Evolutionary conservation across 1,140 invertebrate genomes (phyloP).

Genomic region (Drosophila bocqueti): DNA sequence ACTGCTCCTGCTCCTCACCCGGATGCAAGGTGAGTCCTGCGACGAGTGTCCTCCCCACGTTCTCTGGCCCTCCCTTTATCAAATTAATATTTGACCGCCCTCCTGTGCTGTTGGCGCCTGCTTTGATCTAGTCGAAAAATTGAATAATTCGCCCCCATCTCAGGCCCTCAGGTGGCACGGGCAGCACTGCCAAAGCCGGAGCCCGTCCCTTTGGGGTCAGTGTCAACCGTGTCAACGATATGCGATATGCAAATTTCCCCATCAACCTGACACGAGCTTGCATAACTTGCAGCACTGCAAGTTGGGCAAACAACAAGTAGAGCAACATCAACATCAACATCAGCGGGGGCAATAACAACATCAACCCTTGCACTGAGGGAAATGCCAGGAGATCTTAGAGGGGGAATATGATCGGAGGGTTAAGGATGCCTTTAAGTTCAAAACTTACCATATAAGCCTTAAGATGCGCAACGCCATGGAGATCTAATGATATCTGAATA

Average conservation of each 20-base stretch:
- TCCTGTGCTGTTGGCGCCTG: slow-evolving; percentile 11
- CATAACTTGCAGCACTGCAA: slow-evolving; percentile 63
- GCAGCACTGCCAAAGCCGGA: neutral
- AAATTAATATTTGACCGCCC: slow-evolving; percentile 36
- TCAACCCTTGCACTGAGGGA: neutral
- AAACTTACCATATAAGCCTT: too few relatives aligned
- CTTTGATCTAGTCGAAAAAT: slow-evolving; percentile 51
- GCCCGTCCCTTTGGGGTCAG: slow-evolving; percentile 53
- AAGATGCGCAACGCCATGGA: too few relatives aligned
- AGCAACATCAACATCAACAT: slow-evolving; percentile 14
- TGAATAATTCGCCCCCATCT: slow-evolving; percentile 26
- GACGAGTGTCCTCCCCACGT: neutral
- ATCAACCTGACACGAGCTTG: slow-evolving; percentile 59
- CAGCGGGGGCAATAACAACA: neutral
- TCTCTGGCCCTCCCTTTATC: neutral
- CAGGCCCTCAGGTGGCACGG: neutral
- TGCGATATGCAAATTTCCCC: slow-evolving; percentile 68
- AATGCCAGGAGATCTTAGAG: neutral
- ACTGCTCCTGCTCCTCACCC: slow-evolving; percentile 70
- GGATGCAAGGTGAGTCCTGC: slow-evolving; percentile 75
- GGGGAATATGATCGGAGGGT: neutral
- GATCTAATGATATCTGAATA: too few relatives aligned
- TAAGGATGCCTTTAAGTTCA: neutral
- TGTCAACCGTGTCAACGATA: slow-evolving; percentile 75
- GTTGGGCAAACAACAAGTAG: slow-evolving; percentile 41